These are phyloP conservation scores for Buphagus erythrorhynchus DNA, from an alignment of 2,797 vertebrate genomes.

Conservation along the genomic window DNA sequence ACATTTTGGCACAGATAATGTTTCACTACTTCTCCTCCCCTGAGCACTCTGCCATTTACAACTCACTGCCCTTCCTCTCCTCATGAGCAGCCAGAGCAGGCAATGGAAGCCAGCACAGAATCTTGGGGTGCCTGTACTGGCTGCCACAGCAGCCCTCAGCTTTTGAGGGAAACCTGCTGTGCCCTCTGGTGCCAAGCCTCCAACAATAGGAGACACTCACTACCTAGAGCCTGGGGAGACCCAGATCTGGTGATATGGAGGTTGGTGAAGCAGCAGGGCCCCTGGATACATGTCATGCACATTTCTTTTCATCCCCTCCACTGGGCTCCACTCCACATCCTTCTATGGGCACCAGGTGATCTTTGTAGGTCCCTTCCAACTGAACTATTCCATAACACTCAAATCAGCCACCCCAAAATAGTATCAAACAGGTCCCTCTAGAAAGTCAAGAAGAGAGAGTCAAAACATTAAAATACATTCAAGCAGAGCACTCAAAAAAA, in stretches of 20 bases:
- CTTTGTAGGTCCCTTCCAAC: fast-evolving
- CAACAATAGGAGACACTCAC: background rate
- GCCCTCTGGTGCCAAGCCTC: background rate
- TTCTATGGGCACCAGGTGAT: background rate
- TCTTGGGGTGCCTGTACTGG: background rate
- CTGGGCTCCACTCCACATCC: background rate
- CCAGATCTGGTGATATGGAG: background rate
- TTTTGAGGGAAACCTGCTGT: background rate
- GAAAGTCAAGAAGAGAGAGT: background rate
- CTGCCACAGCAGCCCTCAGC: background rate
- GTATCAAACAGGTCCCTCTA: background rate
- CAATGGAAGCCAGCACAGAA: background rate
- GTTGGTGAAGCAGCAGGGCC: background rate
- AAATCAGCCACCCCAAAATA: background rate
- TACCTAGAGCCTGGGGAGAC: background rate
- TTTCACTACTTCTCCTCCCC: background rate
- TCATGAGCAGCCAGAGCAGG: background rate
- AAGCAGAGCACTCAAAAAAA: background rate
- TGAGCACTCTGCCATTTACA: background rate
- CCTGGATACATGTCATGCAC: fast-evolving
- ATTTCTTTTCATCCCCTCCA: background rate
- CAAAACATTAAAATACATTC: background rate
- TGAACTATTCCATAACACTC: background rate
- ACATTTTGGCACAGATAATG: background rate
- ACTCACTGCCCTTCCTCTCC: background rate